phyloP scores from a whole-genome alignment of 2,888 invertebrate genomes.

The Mactromeris polynyma region DNA sequence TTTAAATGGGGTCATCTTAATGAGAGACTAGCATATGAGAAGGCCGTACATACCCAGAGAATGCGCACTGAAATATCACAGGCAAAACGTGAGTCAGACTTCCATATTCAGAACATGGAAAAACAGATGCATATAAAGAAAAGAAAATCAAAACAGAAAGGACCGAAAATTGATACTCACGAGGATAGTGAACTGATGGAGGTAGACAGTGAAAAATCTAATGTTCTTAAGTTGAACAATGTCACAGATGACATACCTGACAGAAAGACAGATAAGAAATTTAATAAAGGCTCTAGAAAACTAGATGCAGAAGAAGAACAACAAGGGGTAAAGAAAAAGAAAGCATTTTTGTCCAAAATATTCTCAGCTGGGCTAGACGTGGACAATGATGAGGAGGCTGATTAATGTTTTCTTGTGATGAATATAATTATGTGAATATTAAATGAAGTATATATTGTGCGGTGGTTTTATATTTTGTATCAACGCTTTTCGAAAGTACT shows the following conservation, averaged over 20 bases:
- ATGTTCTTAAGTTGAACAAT: slow-evolving; percentile 74
- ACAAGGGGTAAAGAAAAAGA: slow-evolving; percentile 33
- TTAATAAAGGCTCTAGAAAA: slow-evolving; percentile 41
- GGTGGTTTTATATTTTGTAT: too few species aligned
- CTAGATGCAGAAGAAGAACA: slow-evolving; percentile 18
- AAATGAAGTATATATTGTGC: too few species aligned
- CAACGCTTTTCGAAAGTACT: too few species aligned
- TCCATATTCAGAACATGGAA: slow-evolving; percentile 93
- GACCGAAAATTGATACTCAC: slow-evolving; percentile 29
- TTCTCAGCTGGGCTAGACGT: slow-evolving; percentile 75
- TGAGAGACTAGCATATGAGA: slow-evolving; percentile 97
- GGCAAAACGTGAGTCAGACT: slow-evolving; percentile 94
- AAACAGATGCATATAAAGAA: slow-evolving; percentile 76
- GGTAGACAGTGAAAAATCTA: slow-evolving; percentile 65
- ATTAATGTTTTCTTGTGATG: not conserved
- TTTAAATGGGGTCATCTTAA: slow-evolving; percentile 99
- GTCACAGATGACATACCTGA: slow-evolving; percentile 81
- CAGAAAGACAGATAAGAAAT: slow-evolving; percentile 54
- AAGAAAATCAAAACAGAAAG: slow-evolving; percentile 65
- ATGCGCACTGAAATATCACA: slow-evolving; percentile 95
- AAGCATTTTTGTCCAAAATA: slow-evolving; percentile 77
- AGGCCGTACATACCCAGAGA: slow-evolving; percentile 95
- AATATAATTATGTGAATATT: too few species aligned
- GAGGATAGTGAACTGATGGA: slow-evolving; percentile 55
- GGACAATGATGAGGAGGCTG: slow-evolving; percentile 39